Conservation (phyloP, 2,888 invertebrate genomes). For the Trachelus tabidus region DNA sequence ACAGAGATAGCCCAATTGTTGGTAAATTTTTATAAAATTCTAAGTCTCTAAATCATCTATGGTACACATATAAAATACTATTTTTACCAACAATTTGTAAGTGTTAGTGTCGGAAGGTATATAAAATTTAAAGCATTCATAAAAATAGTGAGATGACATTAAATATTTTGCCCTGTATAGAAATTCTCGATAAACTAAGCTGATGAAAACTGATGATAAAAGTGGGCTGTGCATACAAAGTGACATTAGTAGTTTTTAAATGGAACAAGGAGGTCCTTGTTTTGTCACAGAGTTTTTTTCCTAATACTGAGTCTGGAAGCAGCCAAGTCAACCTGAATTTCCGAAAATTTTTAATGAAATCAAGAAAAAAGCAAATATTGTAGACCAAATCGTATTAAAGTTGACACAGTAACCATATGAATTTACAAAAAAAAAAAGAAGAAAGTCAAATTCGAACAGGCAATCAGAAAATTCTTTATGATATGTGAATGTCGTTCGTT, state of each 20-base stretch:
- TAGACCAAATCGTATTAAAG: not conserved
- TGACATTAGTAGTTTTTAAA: not conserved
- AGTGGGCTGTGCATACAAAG: not conserved
- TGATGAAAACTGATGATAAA: not conserved
- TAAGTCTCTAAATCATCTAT: constrained; percentile 33
- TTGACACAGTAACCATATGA: not conserved
- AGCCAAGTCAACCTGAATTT: constrained; percentile 49
- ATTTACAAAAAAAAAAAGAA: not conserved
- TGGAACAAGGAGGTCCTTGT: constrained; percentile 26
- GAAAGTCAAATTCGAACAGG: not conserved
- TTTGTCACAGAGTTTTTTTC: constrained; percentile 27
- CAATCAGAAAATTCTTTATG: constrained; percentile 36
- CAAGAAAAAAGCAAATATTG: not conserved
- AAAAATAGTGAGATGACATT: constrained; percentile 34
- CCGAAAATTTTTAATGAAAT: not conserved
- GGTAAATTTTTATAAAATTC: constrained; percentile 46
- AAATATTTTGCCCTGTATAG: not conserved
- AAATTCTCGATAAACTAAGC: not conserved
- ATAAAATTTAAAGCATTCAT: constrained; percentile 45
- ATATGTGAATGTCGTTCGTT: constrained; percentile 44
- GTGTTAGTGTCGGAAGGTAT: constrained; percentile 36
- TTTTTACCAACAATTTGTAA: constrained; percentile 38
- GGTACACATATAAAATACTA: constrained; percentile 44
- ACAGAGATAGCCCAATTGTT: constrained; percentile 6
- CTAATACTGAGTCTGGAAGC: constrained; percentile 57